Evolutionary conservation across 2,888 invertebrate species (phyloP).

Genomic region (Lasiommata megera): DNA sequence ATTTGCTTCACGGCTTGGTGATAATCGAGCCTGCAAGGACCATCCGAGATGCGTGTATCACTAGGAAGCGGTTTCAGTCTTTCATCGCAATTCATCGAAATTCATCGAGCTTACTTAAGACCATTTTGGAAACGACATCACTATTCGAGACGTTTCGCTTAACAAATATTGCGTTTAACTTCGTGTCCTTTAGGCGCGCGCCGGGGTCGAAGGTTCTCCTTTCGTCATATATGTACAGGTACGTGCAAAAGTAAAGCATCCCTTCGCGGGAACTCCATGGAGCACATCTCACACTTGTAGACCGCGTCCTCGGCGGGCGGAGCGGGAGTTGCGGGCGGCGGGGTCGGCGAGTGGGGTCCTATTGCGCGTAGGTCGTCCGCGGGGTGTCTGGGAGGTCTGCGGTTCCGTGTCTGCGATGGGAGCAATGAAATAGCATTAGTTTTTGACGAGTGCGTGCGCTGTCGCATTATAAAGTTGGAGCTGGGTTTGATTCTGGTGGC

Average conservation of each 20-base stretch:
- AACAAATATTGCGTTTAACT: not conserved
- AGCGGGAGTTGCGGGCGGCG: conserved; percentile 27
- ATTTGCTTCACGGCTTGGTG: not conserved
- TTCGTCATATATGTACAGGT: conserved; percentile 89
- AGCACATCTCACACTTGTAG: conserved; percentile 92
- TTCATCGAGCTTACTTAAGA: not conserved
- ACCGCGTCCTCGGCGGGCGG: conserved; percentile 65
- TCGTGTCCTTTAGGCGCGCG: not conserved
- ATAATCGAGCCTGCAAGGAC: not conserved
- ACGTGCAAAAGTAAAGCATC: conserved; percentile 88
- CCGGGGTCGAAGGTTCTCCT: conserved; percentile 11
- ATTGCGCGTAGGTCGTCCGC: conserved; percentile 69
- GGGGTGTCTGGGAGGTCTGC: conserved; percentile 62
- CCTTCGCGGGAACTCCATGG: conserved; percentile 86
- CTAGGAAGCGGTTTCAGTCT: not conserved
- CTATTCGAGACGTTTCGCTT: not conserved
- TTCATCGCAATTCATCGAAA: not conserved
- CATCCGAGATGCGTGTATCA: not conserved
- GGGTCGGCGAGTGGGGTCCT: conserved; percentile 40
- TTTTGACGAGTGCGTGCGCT: no score
- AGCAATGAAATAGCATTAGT: no score
- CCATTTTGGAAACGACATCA: not conserved
- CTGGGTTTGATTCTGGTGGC: no score
- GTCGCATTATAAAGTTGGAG: no score
- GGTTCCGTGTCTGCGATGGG: conserved; percentile 45